phyloP scores from a whole-genome alignment of 2,888 invertebrate species.

The Fabriciana adippe region DNA sequence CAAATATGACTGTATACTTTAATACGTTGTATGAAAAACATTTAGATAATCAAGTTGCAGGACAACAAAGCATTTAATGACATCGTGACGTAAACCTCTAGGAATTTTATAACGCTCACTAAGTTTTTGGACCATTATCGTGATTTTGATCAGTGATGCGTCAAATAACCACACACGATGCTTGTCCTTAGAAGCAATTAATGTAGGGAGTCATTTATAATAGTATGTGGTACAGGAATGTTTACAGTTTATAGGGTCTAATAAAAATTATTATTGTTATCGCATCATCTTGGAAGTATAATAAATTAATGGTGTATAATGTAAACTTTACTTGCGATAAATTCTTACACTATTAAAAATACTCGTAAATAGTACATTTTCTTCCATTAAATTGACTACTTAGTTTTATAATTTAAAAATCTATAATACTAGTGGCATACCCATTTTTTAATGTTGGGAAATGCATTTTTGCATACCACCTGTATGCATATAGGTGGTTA shows the following conservation, averaged over 20 bases:
- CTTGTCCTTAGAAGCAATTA: constrained; percentile 66
- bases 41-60: constrained; percentile 70
- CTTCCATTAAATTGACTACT: too few relatives aligned
- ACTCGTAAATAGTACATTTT: background rate
- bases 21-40: constrained; percentile 59
- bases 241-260: constrained; percentile 1
- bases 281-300: background rate
- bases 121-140: constrained; percentile 70
- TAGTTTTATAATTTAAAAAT: too few relatives aligned
- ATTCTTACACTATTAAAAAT: background rate
- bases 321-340: too few relatives aligned
- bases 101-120: constrained; percentile 71
- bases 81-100: constrained; percentile 66
- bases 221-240: constrained; percentile 2
- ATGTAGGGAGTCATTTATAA: constrained; percentile 39
- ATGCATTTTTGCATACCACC: too few relatives aligned
- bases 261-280: constrained; percentile 23
- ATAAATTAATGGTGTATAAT: too few relatives aligned
- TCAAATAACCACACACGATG: constrained; percentile 76
- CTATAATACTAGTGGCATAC: too few relatives aligned
- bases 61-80: constrained; percentile 59
- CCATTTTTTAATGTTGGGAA: too few relatives aligned
- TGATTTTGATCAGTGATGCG: constrained; percentile 69
- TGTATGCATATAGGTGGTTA: too few relatives aligned
- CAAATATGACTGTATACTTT: constrained; percentile 52